These are phyloP conservation scores for Nymphalis io DNA, from an alignment of 1,140 invertebrate genomes.

Conservation along the genomic window DNA sequence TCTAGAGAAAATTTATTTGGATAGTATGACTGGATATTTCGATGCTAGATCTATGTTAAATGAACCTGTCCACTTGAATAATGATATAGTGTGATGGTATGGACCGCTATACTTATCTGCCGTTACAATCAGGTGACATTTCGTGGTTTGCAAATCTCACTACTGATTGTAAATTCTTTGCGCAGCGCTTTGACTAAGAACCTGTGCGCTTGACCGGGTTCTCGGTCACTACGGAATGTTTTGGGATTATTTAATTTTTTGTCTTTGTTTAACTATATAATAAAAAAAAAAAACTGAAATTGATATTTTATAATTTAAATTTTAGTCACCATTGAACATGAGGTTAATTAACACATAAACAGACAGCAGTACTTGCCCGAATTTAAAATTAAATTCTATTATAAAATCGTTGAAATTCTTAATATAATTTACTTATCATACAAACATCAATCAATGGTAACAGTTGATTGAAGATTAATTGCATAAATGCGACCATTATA, in stretches of 20 bases:
- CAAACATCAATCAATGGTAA: too few species aligned
- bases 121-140: conserved; percentile 43
- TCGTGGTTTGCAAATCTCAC: conserved; percentile 48
- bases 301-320: too few species aligned
- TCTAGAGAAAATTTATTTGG: too few species aligned
- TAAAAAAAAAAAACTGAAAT: too few species aligned
- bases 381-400: too few species aligned
- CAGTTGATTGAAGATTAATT: too few species aligned
- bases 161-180: conserved; percentile 31
- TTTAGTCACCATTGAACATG: too few species aligned
- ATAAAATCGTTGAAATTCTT: too few species aligned
- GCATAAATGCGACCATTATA: too few species aligned
- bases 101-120: conserved; percentile 47
- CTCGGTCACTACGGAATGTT: not conserved
- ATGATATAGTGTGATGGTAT: conserved; percentile 28
- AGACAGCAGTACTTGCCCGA: too few species aligned
- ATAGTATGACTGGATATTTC: not conserved
- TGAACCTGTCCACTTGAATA: conserved; percentile 30
- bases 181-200: conserved; percentile 4
- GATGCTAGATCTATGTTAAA: not conserved
- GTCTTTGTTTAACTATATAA: not conserved
- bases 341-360: too few species aligned
- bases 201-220: conserved; percentile 4
- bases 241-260: not conserved
- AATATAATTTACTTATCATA: too few species aligned